These are phyloP conservation scores for Drepana falcataria DNA, from an alignment of 2,888 invertebrate genomes.

Conservation along the genomic window DNA sequence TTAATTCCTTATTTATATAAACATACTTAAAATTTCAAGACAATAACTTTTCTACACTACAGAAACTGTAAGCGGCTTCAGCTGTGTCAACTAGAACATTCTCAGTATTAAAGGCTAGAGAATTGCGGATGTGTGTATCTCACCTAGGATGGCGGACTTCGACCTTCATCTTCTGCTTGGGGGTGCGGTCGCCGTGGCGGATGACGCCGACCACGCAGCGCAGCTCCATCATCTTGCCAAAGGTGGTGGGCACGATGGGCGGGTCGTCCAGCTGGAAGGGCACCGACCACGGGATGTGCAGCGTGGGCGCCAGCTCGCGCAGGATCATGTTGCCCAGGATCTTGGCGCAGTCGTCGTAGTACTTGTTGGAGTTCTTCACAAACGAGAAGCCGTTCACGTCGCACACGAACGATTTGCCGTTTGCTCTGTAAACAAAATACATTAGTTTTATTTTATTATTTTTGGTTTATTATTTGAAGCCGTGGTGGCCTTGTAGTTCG, in stretches of 20 bases:
- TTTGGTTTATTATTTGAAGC: too few species aligned
- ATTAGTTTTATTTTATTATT: too few species aligned
- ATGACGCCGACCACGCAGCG: slow-evolving; percentile 98
- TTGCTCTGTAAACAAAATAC: slow-evolving; percentile 83
- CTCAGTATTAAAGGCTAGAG: too few species aligned
- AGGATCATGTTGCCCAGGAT: slow-evolving; percentile 99
- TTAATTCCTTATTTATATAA: too few species aligned
- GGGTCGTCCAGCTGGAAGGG: slow-evolving; percentile 99
- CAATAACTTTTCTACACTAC: too few species aligned
- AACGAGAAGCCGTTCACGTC: slow-evolving; percentile 99
- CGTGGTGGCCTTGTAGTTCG: too few species aligned
- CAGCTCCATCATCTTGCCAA: slow-evolving; percentile 96
- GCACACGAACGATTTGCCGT: slow-evolving; percentile 99
- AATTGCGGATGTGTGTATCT: too few species aligned
- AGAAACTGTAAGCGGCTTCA: slow-evolving; percentile 1
- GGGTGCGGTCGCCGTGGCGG: slow-evolving; percentile 98
- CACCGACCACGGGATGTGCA: slow-evolving; percentile 98
- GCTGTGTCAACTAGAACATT: too few species aligned
- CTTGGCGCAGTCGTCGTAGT: slow-evolving; percentile 99
- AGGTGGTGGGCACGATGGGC: slow-evolving; percentile 98
- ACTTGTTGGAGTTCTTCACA: slow-evolving; percentile 99
- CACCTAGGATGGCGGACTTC: slow-evolving; percentile 97
- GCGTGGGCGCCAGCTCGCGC: slow-evolving; percentile 93
- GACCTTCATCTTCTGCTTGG: slow-evolving; percentile 99
- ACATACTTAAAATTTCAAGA: too few species aligned